Evolutionary conservation across 2,113 vertebrate genomes (phyloP).

Genomic region (Lampris megalopsis): DNA sequence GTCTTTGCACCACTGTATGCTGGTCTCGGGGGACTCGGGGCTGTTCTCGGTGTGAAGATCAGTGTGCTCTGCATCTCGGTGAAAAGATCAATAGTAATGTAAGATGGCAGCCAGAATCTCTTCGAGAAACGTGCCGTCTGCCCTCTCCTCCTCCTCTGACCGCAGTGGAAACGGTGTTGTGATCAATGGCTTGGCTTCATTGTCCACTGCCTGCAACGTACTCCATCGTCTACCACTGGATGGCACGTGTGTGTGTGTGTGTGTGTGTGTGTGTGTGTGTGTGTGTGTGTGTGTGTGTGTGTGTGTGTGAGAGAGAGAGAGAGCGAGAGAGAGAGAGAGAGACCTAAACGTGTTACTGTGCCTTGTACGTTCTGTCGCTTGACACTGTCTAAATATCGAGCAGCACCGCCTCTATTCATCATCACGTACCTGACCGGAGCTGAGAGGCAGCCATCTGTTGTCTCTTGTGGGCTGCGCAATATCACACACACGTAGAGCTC

Average conservation of each 20-base stretch:
- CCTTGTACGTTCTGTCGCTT: not conserved
- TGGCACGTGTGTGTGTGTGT: conserved; percentile 32
- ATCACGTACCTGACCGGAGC: conserved; percentile 30
- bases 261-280: conserved; percentile 20
- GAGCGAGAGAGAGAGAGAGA: no score
- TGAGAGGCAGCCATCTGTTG: conserved; percentile 28
- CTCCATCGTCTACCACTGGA: conserved; percentile 57
- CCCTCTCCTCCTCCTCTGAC: conserved; percentile 40
- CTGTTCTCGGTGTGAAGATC: conserved; percentile 65
- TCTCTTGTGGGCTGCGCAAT: conserved; percentile 8
- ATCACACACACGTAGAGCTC: conserved; percentile 4
- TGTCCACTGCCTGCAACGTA: conserved; percentile 53
- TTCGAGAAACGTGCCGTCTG: conserved; percentile 48
- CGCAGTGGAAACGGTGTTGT: conserved; percentile 17
- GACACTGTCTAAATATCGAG: conserved; percentile 22
- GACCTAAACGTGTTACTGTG: not conserved
- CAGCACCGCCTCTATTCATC: conserved; percentile 26
- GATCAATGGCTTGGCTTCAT: conserved; percentile 67
- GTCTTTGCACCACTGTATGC: conserved; percentile 13
- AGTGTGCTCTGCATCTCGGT: conserved; percentile 58
- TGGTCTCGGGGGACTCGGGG: conserved; percentile 35
- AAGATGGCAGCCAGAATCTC: conserved; percentile 71
- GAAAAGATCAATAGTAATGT: conserved; percentile 75
- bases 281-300: conserved; percentile 6
- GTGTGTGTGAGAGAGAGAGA: not conserved